Percentiles rank a stretch among this genome's conserved stretches.
phyloP scores from a whole-genome alignment of 1,140 invertebrate genomes.

The Aphis craccivora region DNA sequence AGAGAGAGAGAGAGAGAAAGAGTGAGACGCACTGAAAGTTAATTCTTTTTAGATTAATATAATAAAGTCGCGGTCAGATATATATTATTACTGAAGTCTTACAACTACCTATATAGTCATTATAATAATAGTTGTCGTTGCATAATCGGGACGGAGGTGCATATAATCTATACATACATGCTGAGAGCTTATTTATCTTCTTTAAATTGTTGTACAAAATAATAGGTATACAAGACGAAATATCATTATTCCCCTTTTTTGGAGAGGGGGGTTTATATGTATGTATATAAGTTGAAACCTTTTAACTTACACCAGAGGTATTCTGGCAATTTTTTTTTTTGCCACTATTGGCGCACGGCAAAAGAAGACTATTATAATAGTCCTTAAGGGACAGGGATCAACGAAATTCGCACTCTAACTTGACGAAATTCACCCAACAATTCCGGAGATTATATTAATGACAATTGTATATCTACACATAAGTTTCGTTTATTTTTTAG shows the following conservation, averaged over 20 bases:
- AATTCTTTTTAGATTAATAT: neutral
- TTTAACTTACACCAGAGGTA: neutral
- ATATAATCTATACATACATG: neutral
- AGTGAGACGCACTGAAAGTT: neutral
- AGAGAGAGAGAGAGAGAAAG: neutral
- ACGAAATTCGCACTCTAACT: neutral
- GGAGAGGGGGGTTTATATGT: neutral
- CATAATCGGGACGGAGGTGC: neutral
- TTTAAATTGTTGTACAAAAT: neutral
- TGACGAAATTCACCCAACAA: neutral
- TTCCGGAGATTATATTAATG: neutral
- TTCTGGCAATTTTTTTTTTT: slow-evolving; percentile 26
- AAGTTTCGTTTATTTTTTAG: neutral
- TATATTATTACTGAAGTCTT: neutral
- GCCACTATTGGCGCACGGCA: neutral
- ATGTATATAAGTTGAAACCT: neutral
- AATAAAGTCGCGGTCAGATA: neutral
- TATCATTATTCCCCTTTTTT: neutral
- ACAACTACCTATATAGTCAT: neutral
- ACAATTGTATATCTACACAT: neutral
- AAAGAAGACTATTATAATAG: neutral
- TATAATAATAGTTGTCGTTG: neutral
- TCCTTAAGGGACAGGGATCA: neutral
- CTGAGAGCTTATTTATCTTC: neutral
- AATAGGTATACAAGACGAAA: neutral